Base-by-base conservation (phyloP, 2,888 invertebrate species). In the Pollenia labialis region DNA sequence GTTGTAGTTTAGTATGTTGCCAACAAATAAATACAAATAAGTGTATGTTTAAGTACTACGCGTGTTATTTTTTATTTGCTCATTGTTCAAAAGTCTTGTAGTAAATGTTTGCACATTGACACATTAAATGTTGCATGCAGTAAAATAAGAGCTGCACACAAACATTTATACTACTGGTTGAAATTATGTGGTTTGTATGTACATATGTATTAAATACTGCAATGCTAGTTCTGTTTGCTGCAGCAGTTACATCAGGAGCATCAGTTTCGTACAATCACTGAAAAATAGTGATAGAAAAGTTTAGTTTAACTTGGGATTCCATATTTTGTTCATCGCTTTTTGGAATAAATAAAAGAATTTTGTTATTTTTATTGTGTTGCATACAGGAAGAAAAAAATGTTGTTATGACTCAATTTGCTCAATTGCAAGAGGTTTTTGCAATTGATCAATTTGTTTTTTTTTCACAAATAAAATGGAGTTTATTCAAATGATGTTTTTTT, bases 21-120 rank as follows among this genome's bases (percentile, higher is more conserved):
- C 72, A 81, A 64, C 64, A 60, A 64, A 44, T 54, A 58, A 74
- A 46, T 64, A 62, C 32, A 9, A 18, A 62, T 12, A 64, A 14
- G 62, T 76, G 56, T 44, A 52, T 44, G 7, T 52, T 50, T 48
- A n/a, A 7, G 9, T 14, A 58, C 16, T 75, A 52, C 40, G 50
- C 62, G 58, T 69, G 69, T 52, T 56, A 4, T 18, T 50, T 77
- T 71, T 62, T 52, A 18, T 77, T 75, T 50, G 62, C n/a, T 12
- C 10, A 64, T 48, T 81, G 54, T 48, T 32, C 32, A 62, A 76
- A 81, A 74, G 76, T 52, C 72, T 77, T 66, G 72, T 66, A 60
- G 85, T 77, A 85, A 85, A 85, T 85, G 76, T 85, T 85, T 85
- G 71, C 76, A 81, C 72, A 85, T 85, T 85, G 85, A 85, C 85